A percentile compares a stretch with the other conserved stretches of the same genome.
These are phyloP conservation scores for Darevskia mixta DNA, from an alignment of 2,797 vertebrate genomes.

Conservation along the genomic window DNA sequence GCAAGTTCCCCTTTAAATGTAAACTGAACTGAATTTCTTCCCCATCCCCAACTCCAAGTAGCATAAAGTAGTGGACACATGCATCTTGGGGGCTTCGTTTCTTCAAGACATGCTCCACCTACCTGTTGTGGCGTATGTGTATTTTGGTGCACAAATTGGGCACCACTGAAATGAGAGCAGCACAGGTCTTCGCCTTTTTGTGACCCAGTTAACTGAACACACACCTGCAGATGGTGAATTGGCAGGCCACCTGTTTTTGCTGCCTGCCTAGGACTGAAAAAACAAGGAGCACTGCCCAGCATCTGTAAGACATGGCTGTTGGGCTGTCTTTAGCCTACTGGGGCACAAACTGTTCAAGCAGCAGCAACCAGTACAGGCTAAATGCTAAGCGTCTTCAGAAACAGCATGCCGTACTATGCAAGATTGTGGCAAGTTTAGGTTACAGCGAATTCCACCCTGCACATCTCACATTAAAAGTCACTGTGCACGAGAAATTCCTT, in stretches of 20 bases:
- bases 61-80: neutral
- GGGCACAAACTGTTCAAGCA: neutral
- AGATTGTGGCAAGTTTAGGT: neutral
- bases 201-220: neutral
- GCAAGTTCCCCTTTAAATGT: too few species aligned
- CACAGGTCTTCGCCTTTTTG: neutral
- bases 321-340: neutral
- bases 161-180: neutral
- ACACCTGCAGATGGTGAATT: neutral
- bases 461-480: conserved; percentile 27
- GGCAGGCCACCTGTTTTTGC: neutral
- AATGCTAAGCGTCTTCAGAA: conserved; percentile 31
- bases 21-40: too few species aligned
- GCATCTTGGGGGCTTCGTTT: neutral
- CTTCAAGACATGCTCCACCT: neutral
- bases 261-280: too few species aligned
- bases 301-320: neutral
- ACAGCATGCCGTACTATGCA: neutral
- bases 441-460: neutral
- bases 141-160: neutral
- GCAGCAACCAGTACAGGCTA: conserved; percentile 11
- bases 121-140: neutral
- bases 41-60: too few species aligned
- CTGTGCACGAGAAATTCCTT: neutral
- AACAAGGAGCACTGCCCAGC: neutral